These are phyloP conservation scores for Ranitomeya imitator DNA, from an alignment of 2,113 vertebrate species.

Conservation along the genomic window DNA sequence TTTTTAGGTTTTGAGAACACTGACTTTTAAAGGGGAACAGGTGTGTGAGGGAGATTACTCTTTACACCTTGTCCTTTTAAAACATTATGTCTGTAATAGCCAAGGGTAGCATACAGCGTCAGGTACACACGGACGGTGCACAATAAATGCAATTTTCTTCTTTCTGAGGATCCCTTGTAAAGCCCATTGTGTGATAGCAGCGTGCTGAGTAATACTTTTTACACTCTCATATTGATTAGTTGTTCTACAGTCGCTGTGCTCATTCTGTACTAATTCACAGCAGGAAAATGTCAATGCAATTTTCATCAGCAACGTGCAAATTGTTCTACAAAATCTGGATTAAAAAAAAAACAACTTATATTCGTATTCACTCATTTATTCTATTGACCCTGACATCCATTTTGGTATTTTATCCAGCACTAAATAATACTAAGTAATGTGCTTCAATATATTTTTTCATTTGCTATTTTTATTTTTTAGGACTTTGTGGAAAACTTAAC, in stretches of 20 bases:
- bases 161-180: background rate
- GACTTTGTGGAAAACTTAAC: too few relatives aligned
- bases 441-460: background rate
- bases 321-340: conserved; percentile 2
- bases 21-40: too few relatives aligned
- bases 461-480: background rate
- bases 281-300: conserved; percentile 21
- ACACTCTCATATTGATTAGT: conserved; percentile 29
- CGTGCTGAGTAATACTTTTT: conserved; percentile 5
- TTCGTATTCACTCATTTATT: background rate
- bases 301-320: conserved; percentile 5
- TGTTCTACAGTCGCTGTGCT: background rate
- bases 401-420: background rate
- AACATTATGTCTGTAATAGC: background rate
- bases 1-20: too few relatives aligned
- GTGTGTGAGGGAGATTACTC: too few relatives aligned
- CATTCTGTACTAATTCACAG: conserved; percentile 33
- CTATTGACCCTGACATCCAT: background rate
- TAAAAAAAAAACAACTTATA: background rate
- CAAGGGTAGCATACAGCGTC: background rate
- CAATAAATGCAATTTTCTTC: background rate
- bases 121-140: background rate
- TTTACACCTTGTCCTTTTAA: too few relatives aligned
- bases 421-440: background rate
- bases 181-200: background rate